Base-by-base conservation (phyloP, 2,797 vertebrate species). In the Saxicola maurus region DNA sequence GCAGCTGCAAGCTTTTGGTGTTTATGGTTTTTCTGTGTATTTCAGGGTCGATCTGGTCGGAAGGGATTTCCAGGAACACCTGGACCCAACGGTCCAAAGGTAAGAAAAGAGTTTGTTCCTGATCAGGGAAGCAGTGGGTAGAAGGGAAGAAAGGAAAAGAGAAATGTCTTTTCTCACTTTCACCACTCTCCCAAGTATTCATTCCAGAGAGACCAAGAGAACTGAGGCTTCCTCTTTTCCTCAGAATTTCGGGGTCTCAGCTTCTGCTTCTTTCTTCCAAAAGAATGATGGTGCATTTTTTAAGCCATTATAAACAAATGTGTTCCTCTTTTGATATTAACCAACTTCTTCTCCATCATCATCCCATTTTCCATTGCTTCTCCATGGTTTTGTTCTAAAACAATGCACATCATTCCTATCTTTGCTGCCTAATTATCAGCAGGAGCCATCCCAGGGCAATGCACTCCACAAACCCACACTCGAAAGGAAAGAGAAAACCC, bases 31-130 rank as follows among this genome's bases (percentile, higher is more conserved):
- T 86, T 89, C 96, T 67, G 3, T 96, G 96, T 94, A 92, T 98
- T 98, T 96, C 96, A 99, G 99, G 99, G 99, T 95, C 98, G 98
- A 53, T 97, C 97, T 84, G 99, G 99, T 91, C 97, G 98, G 93
- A 98, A 98, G 88, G 99, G 99, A 74, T 98, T 98, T 96, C 95
- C 98, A 20, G 99, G 99, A 94, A 98, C 95, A 90, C 97, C 97
- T 12, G 99, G 99, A 92, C 96, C 97, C 6, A 98, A 98, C 6
- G 99, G 99, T 91, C 85, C 95, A 66, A 99, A 99, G 98, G 99
- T 99, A 96, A 98, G 96, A 45, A 61, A 61, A 45, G 40, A 27
- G 35, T 73, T 77, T 51, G 23, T 10, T 89, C 13, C 3, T 45
- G 20, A 13, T 52, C 25, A 66, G 62, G 35, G 37, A 69, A 71